Evolutionary conservation across 1,140 invertebrate species (phyloP).

Genomic region (Arion vulgaris): DNA sequence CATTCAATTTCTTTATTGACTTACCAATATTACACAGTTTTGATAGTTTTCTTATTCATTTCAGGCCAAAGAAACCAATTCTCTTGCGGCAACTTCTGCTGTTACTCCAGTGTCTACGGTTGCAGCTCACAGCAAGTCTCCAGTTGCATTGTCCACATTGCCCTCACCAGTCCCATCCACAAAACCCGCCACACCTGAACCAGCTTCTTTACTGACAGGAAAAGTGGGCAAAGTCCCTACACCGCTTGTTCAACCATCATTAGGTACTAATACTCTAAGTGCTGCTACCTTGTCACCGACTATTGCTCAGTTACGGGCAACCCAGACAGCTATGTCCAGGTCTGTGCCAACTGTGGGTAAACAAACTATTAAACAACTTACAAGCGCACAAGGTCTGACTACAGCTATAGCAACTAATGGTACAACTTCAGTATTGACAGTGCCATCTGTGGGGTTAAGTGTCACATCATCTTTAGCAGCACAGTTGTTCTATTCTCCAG

Average conservation of each 20-base stretch:
- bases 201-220: slow-evolving; percentile 23
- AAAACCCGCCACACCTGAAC: background rate
- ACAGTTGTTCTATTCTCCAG: slow-evolving; percentile 30
- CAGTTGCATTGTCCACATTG: slow-evolving; percentile 31
- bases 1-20: no score
- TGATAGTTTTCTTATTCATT: slow-evolving; percentile 15
- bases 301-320: slow-evolving; percentile 27
- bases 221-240: background rate
- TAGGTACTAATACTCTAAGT: background rate
- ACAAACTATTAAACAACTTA: slow-evolving; percentile 37
- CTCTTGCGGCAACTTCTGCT: background rate
- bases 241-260: background rate
- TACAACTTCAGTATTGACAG: slow-evolving; percentile 28
- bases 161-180: background rate
- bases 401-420: background rate
- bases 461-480: slow-evolving; percentile 31
- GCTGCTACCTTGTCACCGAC: background rate
- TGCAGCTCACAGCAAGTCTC: slow-evolving; percentile 14
- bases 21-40: background rate
- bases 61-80: slow-evolving; percentile 2
- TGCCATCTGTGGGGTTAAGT: slow-evolving; percentile 28
- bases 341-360: background rate
- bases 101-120: slow-evolving; percentile 27
- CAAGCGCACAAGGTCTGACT: background rate
- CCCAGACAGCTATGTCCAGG: slow-evolving; percentile 31